These are phyloP conservation scores for Garrulus glandarius DNA, from an alignment of 2,797 vertebrate genomes.

Conservation along the genomic window DNA sequence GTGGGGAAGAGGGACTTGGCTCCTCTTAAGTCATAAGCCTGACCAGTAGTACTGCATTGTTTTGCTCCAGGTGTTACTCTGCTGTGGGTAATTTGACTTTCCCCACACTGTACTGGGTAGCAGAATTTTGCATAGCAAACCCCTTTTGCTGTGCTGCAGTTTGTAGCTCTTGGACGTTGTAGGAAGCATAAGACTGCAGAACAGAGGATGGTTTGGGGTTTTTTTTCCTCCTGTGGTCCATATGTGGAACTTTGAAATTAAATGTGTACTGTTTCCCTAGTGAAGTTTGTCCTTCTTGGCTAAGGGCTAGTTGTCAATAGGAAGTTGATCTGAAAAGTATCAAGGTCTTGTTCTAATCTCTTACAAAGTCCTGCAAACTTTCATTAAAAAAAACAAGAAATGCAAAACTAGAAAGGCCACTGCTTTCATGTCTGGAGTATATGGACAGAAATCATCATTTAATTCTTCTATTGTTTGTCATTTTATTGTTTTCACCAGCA, in stretches of 20 bases:
- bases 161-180: neutral
- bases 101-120: neutral
- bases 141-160: neutral
- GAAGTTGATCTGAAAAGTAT: neutral
- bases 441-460: neutral
- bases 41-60: neutral
- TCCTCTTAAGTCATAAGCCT: neutral
- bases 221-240: neutral
- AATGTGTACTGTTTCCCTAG: neutral
- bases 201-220: neutral
- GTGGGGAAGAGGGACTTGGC: neutral
- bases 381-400: neutral
- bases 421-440: neutral
- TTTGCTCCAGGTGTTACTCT: neutral
- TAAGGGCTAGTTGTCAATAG: neutral
- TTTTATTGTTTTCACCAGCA: neutral
- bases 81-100: neutral
- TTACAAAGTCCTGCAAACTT: neutral
- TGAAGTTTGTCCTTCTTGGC: neutral
- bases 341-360: neutral
- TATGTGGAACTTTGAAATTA: neutral
- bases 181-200: neutral
- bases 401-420: neutral
- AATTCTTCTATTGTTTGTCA: neutral
- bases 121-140: neutral